phyloP scores from a whole-genome alignment of 2,797 vertebrate species.

The Peromyscus aztecus region DNA sequence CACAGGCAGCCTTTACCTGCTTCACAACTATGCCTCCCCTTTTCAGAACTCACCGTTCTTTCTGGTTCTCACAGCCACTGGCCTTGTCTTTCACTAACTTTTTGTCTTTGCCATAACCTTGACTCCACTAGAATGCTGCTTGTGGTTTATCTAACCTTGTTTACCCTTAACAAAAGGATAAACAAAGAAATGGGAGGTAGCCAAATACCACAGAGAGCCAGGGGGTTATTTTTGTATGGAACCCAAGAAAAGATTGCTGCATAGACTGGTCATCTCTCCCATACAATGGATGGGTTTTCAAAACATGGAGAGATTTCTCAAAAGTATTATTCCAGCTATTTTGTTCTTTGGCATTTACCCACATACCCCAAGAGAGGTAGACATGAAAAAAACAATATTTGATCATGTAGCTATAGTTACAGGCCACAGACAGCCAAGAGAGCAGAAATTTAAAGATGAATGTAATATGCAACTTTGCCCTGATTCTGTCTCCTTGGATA shows the following conservation, averaged over 20 bases:
- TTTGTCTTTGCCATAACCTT: conserved; percentile 60
- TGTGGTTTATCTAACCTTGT: conserved; percentile 70
- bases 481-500: conserved; percentile 85
- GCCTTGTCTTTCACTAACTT: conserved; percentile 37
- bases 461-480: conserved; percentile 81
- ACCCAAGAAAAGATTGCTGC: conserved; percentile 72
- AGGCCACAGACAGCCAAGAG: conserved; percentile 77
- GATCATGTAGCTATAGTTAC: conserved; percentile 80
- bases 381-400: conserved; percentile 74
- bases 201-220: conserved; percentile 70
- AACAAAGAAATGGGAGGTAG: conserved; percentile 40
- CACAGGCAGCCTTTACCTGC: conserved; percentile 2
- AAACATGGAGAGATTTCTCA: conserved; percentile 78
- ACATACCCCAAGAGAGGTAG: conserved; percentile 72
- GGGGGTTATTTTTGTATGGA: conserved; percentile 72
- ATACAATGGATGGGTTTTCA: conserved; percentile 59
- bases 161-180: conserved; percentile 34
- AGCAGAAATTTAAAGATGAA: conserved; percentile 85
- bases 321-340: conserved; percentile 77
- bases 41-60: conserved; percentile 47
- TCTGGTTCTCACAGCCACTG: conserved; percentile 44
- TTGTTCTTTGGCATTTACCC: conserved; percentile 74
- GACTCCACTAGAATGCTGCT: conserved; percentile 29
- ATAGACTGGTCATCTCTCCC: conserved; percentile 71
- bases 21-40: neutral